These are phyloP conservation scores for Centrocercus urophasianus DNA, from an alignment of 2,113 vertebrate genomes.

Conservation along the genomic window DNA sequence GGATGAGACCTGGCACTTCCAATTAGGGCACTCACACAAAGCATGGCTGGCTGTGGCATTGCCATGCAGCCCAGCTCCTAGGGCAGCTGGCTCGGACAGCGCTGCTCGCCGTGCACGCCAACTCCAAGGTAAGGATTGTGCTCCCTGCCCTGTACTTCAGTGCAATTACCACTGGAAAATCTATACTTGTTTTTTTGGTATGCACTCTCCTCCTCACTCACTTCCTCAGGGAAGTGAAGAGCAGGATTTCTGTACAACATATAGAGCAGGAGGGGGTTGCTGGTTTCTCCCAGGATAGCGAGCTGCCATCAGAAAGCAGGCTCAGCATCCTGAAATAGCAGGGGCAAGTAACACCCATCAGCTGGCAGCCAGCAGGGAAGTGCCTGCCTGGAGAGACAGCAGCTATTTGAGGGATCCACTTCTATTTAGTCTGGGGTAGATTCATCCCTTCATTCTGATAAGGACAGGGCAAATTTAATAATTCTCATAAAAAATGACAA, in stretches of 20 bases:
- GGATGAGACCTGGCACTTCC: constrained; percentile 32
- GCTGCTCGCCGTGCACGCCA: fast-evolving
- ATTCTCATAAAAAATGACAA: background rate
- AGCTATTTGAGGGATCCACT: background rate
- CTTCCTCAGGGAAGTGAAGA: background rate
- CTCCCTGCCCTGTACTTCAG: background rate
- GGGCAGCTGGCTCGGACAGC: background rate
- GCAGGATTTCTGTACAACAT: fast-evolving
- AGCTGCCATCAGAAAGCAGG: background rate
- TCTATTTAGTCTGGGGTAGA: background rate
- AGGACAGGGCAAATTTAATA: background rate
- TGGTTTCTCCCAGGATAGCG: background rate
- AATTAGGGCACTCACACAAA: constrained; percentile 4
- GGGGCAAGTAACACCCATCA: background rate
- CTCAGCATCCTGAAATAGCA: background rate
- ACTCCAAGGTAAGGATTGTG: background rate
- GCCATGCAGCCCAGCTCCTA: constrained; percentile 18
- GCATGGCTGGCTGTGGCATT: background rate
- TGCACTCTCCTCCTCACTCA: background rate
- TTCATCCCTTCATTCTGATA: background rate
- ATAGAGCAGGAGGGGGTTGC: background rate
- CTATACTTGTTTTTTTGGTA: background rate
- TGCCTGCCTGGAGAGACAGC: background rate
- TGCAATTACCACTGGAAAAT: fast-evolving
- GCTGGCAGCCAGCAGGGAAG: background rate